Percentiles rank a stretch among this genome's conserved stretches.
phyloP scores from a whole-genome alignment of 2,888 invertebrate species.

The Chymomyza amoena region DNA sequence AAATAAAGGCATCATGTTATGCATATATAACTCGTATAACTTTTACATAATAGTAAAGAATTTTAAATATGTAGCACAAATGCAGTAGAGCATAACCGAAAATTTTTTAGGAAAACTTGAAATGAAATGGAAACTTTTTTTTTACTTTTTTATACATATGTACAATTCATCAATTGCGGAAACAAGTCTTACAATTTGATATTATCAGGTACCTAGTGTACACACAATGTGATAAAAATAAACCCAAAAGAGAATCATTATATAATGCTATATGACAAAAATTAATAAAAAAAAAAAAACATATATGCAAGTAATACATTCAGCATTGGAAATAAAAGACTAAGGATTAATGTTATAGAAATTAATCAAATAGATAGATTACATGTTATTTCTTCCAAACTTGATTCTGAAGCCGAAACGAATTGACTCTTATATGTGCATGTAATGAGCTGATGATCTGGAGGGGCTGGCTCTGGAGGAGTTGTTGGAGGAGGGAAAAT shows the following conservation, averaged over 20 bases:
- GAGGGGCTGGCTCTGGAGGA: slow-evolving; percentile 91
- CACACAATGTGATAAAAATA: slow-evolving; percentile 2
- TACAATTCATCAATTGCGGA: background rate
- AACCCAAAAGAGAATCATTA: background rate
- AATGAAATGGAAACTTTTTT: background rate
- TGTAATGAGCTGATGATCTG: slow-evolving; percentile 85
- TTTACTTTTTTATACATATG: background rate
- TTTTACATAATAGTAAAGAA: background rate
- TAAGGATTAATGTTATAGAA: slow-evolving; percentile 27
- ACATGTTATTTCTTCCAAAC: slow-evolving; percentile 84
- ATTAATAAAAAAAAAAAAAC: slow-evolving; percentile 28
- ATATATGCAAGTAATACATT: slow-evolving; percentile 14
- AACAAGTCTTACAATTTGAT: background rate
- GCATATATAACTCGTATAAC: background rate
- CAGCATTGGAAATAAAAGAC: background rate
- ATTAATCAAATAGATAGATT: slow-evolving; percentile 77
- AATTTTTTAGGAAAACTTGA: background rate
- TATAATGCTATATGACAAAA: background rate
- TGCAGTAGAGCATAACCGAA: background rate
- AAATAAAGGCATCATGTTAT: background rate
- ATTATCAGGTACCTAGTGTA: slow-evolving; percentile 10
- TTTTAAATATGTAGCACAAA: background rate
- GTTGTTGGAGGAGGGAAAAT: slow-evolving; percentile 91
- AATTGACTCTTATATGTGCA: slow-evolving; percentile 80
- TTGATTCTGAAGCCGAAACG: slow-evolving; percentile 82